A percentile compares a stretch with the other conserved stretches of the same genome.
These are phyloP conservation scores for Lepidochrysops patricia DNA, from an alignment of 2,888 invertebrate genomes.

Conservation along the genomic window DNA sequence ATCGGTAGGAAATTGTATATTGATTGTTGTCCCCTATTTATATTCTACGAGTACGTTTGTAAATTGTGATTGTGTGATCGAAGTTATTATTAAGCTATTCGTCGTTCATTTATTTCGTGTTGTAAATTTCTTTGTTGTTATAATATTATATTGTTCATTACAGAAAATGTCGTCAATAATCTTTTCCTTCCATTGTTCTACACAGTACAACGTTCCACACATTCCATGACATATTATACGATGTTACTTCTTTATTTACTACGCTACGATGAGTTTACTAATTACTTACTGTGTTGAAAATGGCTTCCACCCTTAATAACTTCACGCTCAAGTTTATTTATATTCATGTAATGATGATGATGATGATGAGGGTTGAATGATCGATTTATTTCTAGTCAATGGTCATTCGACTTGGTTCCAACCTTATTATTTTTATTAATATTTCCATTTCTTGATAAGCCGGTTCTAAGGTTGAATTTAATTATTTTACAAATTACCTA, in stretches of 20 bases:
- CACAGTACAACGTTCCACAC: no score
- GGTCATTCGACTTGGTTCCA: neutral
- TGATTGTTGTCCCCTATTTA: neutral
- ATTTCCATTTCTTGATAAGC: neutral
- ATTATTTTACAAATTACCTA: neutral
- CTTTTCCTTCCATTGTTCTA: neutral
- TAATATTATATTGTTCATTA: no score
- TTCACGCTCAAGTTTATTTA: neutral
- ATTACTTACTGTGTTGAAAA: slow-evolving; percentile 8
- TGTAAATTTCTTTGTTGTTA: neutral
- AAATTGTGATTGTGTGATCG: neutral
- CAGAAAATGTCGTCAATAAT: neutral
- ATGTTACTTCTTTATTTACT: neutral
- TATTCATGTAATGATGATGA: neutral
- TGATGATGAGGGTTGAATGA: neutral
- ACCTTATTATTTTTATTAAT: neutral
- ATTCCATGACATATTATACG: neutral
- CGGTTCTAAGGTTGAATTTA: neutral
- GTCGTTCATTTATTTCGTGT: neutral
- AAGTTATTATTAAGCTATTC: neutral
- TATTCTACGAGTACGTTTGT: neutral
- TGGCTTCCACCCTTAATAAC: neutral
- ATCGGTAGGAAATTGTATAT: neutral
- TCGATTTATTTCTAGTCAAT: neutral
- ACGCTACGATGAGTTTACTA: neutral